A percentile compares a stretch with the other conserved stretches of the same genome.
These are phyloP conservation scores for Agapornis roseicollis DNA, from an alignment of 2,113 vertebrate species.

Conservation along the genomic window DNA sequence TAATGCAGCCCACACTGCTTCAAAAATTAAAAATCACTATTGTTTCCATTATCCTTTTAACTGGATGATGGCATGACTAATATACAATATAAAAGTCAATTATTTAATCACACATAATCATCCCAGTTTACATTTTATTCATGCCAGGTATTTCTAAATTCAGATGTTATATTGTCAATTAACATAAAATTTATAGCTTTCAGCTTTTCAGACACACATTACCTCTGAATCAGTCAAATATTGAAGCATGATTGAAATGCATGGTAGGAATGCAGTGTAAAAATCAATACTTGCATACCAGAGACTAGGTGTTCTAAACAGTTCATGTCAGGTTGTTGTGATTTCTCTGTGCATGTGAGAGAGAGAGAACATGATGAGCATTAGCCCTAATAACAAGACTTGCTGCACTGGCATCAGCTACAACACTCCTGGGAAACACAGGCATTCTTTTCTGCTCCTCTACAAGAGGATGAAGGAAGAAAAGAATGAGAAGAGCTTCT, in stretches of 20 bases:
- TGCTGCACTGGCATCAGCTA: neutral
- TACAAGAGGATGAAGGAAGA: neutral
- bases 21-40: constrained; percentile 41
- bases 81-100: constrained; percentile 18
- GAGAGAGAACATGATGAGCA: neutral
- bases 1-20: constrained; percentile 27
- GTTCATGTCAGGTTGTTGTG: neutral
- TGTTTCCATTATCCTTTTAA: constrained; percentile 51
- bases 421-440: neutral
- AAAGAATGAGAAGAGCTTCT: neutral
- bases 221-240: neutral
- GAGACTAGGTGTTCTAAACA: neutral
- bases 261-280: neutral
- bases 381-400: neutral
- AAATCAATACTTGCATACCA: neutral
- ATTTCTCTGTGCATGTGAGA: neutral
- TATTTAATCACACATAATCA: constrained; percentile 38
- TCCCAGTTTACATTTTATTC: constrained; percentile 37
- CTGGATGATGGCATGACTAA: constrained; percentile 48
- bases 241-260: neutral
- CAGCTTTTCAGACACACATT: neutral
- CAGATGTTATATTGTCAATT: constrained; percentile 15
- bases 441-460: neutral
- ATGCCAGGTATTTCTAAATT: constrained; percentile 33
- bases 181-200: neutral